Evolutionary conservation across 2,888 invertebrate genomes (phyloP).

Genomic region (Hypercompe scribonia): DNA sequence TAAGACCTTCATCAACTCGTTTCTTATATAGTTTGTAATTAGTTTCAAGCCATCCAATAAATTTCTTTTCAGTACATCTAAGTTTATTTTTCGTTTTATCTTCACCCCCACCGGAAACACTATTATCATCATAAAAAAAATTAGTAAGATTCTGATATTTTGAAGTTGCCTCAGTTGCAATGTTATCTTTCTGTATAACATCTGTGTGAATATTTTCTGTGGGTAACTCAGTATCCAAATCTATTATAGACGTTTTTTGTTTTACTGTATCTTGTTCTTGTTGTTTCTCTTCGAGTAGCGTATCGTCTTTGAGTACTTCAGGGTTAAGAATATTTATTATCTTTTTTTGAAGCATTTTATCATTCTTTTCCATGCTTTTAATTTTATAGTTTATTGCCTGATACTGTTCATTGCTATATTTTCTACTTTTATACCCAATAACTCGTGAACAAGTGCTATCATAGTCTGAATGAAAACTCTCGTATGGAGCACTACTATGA

Average conservation of each 20-base stretch:
- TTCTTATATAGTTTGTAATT: conserved; percentile 74
- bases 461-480: conserved; percentile 11
- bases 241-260: background rate
- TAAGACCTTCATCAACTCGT: conserved; percentile 56
- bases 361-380: conserved; percentile 72
- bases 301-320: conserved; percentile 11
- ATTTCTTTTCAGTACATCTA: conserved; percentile 55
- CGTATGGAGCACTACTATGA: conserved; percentile 24
- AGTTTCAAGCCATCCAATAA: conserved; percentile 72
- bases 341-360: conserved; percentile 63
- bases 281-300: background rate
- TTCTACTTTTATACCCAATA: conserved; percentile 63
- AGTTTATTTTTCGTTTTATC: conserved; percentile 25
- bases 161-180: background rate
- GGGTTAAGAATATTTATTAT: conserved; percentile 43
- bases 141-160: conserved; percentile 8
- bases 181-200: background rate
- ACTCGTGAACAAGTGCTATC: conserved; percentile 62
- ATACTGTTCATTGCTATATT: conserved; percentile 67
- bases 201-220: background rate
- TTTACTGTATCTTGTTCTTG: background rate
- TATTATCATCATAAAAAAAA: conserved; percentile 13
- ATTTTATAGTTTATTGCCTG: conserved; percentile 67
- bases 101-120: background rate
- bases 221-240: background rate